Conservation (phyloP, 2,113 vertebrate species). For the Engystomops pustulosus region DNA sequence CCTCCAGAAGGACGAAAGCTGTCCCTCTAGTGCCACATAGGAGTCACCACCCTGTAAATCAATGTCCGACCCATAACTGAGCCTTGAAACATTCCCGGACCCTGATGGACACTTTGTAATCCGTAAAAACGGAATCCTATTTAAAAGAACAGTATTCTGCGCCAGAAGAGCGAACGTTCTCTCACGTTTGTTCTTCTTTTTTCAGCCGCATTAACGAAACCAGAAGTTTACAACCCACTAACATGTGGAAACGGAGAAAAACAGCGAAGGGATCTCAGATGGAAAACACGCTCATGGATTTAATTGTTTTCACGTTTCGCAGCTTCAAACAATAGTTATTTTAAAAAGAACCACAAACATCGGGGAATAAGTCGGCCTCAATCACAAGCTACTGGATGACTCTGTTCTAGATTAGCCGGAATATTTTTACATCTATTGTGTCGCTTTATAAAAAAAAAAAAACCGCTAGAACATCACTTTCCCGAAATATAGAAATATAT, state of each 20-base stretch:
- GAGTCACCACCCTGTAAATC: too few species aligned
- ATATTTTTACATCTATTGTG: conserved; percentile 43
- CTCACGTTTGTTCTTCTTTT: neutral
- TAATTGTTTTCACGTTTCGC: conserved; percentile 57
- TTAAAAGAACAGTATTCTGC: too few species aligned
- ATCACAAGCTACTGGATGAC: conserved; percentile 59
- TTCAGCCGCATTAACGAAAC: neutral
- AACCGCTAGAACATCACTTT: conserved; percentile 48
- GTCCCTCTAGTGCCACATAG: too few species aligned
- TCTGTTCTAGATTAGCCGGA: conserved; percentile 46
- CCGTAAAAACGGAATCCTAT: too few species aligned
- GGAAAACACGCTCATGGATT: conserved; percentile 52
- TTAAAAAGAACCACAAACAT: conserved; percentile 55
- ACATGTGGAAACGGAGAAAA: conserved; percentile 59
- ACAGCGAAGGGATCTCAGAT: conserved; percentile 51
- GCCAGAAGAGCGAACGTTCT: neutral
- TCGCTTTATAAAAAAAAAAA: conserved; percentile 2
- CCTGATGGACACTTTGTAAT: too few species aligned
- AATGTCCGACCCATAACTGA: too few species aligned
- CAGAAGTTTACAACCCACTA: neutral
- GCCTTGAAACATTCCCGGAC: too few species aligned
- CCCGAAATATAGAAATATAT: conserved; percentile 41
- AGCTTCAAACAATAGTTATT: conserved; percentile 50
- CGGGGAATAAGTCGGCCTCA: conserved; percentile 34
- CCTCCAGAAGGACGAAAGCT: too few species aligned